These are phyloP conservation scores for Linyphia triangularis DNA, from an alignment of 2,888 invertebrate genomes.

Conservation along the genomic window DNA sequence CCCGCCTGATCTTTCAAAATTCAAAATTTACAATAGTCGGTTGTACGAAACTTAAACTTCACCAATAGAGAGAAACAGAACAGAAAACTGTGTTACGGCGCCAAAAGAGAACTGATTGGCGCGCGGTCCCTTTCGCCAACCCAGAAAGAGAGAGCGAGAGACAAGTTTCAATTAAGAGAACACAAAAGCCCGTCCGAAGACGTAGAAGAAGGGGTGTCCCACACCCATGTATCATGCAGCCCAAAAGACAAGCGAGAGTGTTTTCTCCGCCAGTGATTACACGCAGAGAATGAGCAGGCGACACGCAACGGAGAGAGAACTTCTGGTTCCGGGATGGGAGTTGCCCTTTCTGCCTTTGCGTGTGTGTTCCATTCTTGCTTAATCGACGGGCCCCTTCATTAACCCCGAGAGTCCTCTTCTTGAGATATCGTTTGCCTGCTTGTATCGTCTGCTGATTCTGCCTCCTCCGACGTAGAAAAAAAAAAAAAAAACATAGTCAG, in stretches of 20 bases:
- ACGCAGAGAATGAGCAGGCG: neutral
- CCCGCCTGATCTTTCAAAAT: too few species aligned
- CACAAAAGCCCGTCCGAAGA: neutral
- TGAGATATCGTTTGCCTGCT: too few species aligned
- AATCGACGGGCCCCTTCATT: conserved; percentile 51
- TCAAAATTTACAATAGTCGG: too few species aligned
- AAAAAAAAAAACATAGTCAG: too few species aligned
- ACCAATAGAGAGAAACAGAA: too few species aligned
- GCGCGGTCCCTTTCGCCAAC: neutral
- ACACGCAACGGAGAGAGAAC: conserved; percentile 23
- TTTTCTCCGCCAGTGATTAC: neutral
- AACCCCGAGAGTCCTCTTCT: conserved; percentile 35
- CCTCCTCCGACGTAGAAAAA: neutral
- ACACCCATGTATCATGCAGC: neutral
- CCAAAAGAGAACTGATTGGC: neutral
- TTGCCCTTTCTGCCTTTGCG: conserved; percentile 59
- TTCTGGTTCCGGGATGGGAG: conserved; percentile 69
- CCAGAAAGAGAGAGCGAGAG: too few species aligned
- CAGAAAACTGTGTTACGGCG: too few species aligned
- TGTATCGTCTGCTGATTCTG: neutral
- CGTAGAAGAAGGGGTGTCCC: neutral
- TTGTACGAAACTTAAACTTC: too few species aligned
- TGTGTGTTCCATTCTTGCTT: conserved; percentile 13
- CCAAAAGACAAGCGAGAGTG: neutral
- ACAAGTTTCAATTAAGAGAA: neutral